Evolutionary conservation across 2,888 invertebrate species (phyloP).

Genomic region (Agrochola macilenta): DNA sequence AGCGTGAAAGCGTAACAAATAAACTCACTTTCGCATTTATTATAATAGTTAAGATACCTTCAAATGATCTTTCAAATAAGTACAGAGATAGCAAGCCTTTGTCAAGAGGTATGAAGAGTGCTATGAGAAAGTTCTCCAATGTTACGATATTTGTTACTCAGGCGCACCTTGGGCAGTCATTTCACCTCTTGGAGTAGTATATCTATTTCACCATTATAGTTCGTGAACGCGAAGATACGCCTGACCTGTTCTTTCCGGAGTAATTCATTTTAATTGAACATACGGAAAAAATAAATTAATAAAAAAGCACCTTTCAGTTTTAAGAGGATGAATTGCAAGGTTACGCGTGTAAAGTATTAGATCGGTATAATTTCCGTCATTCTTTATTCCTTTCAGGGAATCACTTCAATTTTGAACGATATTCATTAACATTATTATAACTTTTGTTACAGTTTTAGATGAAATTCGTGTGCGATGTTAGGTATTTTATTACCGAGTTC

Average conservation of each 20-base stretch:
- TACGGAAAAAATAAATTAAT: neutral
- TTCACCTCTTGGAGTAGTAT: neutral
- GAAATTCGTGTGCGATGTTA: neutral
- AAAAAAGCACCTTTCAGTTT: neutral
- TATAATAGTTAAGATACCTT: too few relatives aligned
- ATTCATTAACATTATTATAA: neutral
- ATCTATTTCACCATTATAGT: neutral
- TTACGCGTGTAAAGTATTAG: conserved; percentile 14
- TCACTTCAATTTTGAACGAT: neutral
- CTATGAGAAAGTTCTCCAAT: too few relatives aligned
- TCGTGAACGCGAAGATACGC: neutral
- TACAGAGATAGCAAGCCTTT: neutral
- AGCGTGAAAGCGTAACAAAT: too few relatives aligned
- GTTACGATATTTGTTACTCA: too few relatives aligned
- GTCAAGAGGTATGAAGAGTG: neutral
- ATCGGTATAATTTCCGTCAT: neutral
- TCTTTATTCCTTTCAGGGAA: neutral
- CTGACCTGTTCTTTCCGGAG: neutral
- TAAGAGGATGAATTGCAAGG: neutral
- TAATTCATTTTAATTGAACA: neutral
- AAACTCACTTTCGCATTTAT: too few relatives aligned
- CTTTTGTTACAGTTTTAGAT: neutral
- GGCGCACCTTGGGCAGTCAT: too few relatives aligned
- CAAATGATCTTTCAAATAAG: too few relatives aligned
- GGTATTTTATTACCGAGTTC: neutral